A percentile compares a stretch with the other conserved stretches of the same genome.
Conservation (phyloP, 2,888 invertebrate genomes). For the Cheilosia scutellata region DNA sequence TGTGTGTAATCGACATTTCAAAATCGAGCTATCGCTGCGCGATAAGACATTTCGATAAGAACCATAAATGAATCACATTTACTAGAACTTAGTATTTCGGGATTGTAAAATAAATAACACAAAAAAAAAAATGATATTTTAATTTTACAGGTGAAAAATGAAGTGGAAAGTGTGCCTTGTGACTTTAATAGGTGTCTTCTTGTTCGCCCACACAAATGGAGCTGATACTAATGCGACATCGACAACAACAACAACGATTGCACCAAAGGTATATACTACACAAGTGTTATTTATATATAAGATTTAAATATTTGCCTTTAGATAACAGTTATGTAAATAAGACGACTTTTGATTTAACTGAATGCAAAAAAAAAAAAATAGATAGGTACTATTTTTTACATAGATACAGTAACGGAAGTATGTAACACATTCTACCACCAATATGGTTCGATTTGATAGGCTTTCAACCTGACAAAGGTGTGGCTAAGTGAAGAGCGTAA, state of each 20-base stretch:
- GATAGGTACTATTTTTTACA: too few species aligned
- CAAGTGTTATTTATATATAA: background rate
- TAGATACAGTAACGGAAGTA: too few species aligned
- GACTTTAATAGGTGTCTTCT: conserved; percentile 17
- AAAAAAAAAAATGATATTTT: background rate
- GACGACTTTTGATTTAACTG: background rate
- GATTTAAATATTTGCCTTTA: conserved; percentile 39
- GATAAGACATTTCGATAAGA: conserved; percentile 51
- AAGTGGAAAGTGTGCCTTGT: conserved; percentile 45
- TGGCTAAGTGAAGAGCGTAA: conserved; percentile 5
- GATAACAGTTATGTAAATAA: background rate
- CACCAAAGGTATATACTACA: conserved; percentile 40
- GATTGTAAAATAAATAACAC: background rate
- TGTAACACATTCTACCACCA: background rate
- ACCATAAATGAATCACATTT: conserved; percentile 58
- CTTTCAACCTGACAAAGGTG: conserved; percentile 9
- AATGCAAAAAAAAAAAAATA: background rate
- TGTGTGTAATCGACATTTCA: conserved; percentile 41
- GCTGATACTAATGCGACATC: conserved; percentile 19
- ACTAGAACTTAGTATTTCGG: conserved; percentile 18
- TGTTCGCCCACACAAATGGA: conserved; percentile 26
- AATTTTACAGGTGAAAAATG: conserved; percentile 54
- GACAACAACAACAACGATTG: conserved; percentile 15
- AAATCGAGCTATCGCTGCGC: conserved; percentile 31
- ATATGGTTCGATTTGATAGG: background rate